phyloP scores from a whole-genome alignment of 2,888 invertebrate genomes.

The Pachydiplax longipennis region DNA sequence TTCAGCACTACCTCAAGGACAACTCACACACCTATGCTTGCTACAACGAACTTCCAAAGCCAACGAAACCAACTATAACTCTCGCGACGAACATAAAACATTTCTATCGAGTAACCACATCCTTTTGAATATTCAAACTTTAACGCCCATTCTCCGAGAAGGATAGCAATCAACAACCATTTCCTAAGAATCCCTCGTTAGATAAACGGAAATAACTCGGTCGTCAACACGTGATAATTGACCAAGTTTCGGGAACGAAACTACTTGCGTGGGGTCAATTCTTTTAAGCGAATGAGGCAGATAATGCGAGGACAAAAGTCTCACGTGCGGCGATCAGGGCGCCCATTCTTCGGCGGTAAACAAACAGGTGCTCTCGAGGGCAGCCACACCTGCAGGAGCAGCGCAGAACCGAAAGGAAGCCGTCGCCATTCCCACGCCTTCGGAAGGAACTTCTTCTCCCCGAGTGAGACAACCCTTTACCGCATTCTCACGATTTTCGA shows the following conservation, averaged over 20 bases:
- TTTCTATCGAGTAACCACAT: neutral
- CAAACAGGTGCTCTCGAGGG: neutral
- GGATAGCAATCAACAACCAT: neutral
- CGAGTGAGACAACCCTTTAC: neutral
- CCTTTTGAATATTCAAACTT: neutral
- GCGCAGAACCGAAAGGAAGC: neutral
- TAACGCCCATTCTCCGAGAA: neutral
- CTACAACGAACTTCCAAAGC: too few species aligned
- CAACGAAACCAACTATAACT: too few species aligned
- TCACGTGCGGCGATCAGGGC: neutral
- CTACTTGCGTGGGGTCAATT: neutral
- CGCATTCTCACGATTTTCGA: neutral
- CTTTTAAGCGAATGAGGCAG: neutral
- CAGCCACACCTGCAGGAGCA: neutral
- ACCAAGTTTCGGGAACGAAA: neutral
- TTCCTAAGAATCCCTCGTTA: neutral
- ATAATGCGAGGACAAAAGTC: neutral
- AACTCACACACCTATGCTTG: too few species aligned
- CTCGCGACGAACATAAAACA: neutral
- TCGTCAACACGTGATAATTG: slow-evolving; percentile 5
- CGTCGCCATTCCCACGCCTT: neutral
- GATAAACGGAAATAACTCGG: slow-evolving; percentile 3
- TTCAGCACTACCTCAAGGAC: too few species aligned
- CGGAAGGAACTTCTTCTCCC: neutral
- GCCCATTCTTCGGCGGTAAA: neutral